phyloP scores from a whole-genome alignment of 2,113 vertebrate genomes.

The pig (Sus scrofa) region DNA sequence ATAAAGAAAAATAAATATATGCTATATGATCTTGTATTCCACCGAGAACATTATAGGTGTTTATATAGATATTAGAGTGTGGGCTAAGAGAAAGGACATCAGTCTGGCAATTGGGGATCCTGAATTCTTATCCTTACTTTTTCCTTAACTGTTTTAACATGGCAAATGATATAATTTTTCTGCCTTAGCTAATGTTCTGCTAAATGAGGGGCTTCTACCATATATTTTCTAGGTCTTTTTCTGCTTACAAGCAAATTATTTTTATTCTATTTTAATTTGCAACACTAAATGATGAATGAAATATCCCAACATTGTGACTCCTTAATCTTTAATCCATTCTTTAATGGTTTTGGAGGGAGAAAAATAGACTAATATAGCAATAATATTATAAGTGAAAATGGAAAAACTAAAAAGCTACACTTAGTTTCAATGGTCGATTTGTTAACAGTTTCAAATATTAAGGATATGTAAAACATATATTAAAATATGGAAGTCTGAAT shows the following conservation, averaged over 20 bases:
- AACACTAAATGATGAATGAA: constrained; percentile 1
- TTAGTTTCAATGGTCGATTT: constrained; percentile 23
- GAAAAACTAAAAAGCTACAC: neutral
- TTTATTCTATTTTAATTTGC: constrained; percentile 23
- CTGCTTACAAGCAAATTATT: neutral
- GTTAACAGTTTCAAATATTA: neutral
- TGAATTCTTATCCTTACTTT: neutral
- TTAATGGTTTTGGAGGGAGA: neutral
- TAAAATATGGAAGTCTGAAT: neutral
- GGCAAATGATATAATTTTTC: neutral
- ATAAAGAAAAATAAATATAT: neutral
- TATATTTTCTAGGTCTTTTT: neutral
- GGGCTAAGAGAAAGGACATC: neutral
- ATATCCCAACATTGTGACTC: neutral
- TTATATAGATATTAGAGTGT: neutral
- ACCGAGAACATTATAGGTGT: neutral
- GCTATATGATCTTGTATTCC: too few relatives aligned
- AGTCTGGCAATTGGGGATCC: neutral
- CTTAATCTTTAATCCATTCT: neutral
- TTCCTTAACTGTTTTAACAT: neutral
- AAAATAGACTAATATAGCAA: neutral
- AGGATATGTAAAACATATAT: neutral
- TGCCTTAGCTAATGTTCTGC: constrained; percentile 9
- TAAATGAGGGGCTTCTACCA: neutral
- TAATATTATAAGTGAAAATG: neutral